Evolutionary conservation across 2,113 vertebrate genomes (phyloP).

Genomic region (Mirounga angustirostris): DNA sequence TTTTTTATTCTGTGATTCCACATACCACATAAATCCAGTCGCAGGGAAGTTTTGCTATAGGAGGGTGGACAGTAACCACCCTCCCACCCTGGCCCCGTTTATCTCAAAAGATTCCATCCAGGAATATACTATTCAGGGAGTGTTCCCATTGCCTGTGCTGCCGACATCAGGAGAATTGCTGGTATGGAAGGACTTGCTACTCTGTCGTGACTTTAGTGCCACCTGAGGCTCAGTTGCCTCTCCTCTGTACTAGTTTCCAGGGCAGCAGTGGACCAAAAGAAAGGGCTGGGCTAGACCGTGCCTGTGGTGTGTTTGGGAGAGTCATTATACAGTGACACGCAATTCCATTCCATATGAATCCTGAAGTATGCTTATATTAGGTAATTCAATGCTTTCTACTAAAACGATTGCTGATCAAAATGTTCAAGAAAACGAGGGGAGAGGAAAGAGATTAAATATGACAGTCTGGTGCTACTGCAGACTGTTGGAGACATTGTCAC

Average conservation of each 20-base stretch:
- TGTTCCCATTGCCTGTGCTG: neutral
- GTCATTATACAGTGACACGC: neutral
- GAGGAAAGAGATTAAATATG: neutral
- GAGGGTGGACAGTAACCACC: neutral
- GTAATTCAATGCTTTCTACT: neutral
- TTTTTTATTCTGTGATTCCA: neutral
- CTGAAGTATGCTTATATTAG: neutral
- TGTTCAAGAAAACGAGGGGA: neutral
- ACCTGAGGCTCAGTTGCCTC: neutral
- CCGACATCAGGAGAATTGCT: neutral
- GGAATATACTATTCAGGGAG: neutral
- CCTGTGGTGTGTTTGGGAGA: neutral
- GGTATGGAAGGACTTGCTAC: neutral
- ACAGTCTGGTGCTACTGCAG: neutral
- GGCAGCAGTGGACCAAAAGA: neutral
- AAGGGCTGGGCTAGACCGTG: neutral
- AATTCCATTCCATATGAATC: neutral
- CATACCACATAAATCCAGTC: neutral
- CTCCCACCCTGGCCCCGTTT: neutral
- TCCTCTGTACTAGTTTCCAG: neutral
- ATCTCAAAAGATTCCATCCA: neutral
- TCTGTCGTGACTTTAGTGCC: neutral
- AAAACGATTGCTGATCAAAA: neutral
- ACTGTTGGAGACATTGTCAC: neutral
- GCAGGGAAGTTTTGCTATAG: neutral